Conservation (phyloP, 2,888 invertebrate species). For the Timandra comae region DNA sequence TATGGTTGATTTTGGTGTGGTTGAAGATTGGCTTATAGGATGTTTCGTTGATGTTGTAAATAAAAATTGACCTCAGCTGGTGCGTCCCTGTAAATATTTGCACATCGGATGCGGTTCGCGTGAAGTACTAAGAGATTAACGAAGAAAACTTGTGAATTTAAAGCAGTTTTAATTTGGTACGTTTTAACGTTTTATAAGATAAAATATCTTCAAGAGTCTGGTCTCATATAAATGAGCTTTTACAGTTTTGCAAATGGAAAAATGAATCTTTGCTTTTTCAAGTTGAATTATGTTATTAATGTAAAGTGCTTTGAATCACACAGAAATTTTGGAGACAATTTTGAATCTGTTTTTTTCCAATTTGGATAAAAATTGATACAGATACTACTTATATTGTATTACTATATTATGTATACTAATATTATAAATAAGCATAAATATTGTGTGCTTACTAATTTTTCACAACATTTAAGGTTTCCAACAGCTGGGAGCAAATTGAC, state of each 20-base stretch:
- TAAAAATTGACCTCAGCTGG: constrained; percentile 72
- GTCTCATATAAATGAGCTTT: constrained; percentile 15
- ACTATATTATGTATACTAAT: too few relatives aligned
- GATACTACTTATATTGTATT: too few relatives aligned
- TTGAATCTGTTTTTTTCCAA: too few relatives aligned
- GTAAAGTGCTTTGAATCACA: too few relatives aligned
- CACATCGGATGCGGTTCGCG: constrained; percentile 52
- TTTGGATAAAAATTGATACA: too few relatives aligned
- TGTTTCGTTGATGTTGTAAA: constrained; percentile 26
- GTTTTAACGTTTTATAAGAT: constrained; percentile 8
- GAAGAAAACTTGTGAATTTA: constrained; percentile 41
- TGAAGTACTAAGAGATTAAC: constrained; percentile 61
- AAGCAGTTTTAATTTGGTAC: constrained; percentile 27
- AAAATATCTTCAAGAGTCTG: constrained; percentile 2
- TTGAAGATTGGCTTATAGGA: constrained; percentile 19
- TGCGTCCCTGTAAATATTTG: constrained; percentile 70
- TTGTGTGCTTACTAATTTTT: too few relatives aligned
- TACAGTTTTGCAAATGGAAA: constrained; percentile 5
- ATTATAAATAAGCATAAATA: too few relatives aligned
- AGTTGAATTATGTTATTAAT: too few relatives aligned
- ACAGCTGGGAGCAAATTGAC: too few relatives aligned
- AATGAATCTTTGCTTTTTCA: too few relatives aligned
- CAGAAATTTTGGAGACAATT: too few relatives aligned
- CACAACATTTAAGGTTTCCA: too few relatives aligned
- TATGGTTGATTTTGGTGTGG: constrained; percentile 21